These are phyloP conservation scores for Temnothorax curvispinosus DNA, from an alignment of 1,140 invertebrate genomes.

Conservation along the genomic window DNA sequence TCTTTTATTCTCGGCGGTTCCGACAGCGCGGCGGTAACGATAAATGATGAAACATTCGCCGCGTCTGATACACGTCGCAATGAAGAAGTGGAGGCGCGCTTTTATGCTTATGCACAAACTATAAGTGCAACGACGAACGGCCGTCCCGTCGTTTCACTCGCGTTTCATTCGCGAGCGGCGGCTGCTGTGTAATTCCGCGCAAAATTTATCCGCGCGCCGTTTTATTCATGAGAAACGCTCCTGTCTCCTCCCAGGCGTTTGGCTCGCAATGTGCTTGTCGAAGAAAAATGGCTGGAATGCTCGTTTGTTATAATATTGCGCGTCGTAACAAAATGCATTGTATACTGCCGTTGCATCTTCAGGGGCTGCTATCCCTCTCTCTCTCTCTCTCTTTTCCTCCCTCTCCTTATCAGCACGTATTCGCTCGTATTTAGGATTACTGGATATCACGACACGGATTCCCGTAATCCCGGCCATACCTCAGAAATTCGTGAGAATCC, in stretches of 20 bases:
- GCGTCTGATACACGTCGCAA: neutral
- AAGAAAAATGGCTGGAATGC: conserved; percentile 18
- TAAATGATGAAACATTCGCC: conserved; percentile 30
- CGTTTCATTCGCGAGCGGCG: neutral
- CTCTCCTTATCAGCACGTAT: neutral
- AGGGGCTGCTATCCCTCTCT: neutral
- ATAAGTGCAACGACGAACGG: neutral
- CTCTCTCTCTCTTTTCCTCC: neutral
- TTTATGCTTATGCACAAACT: conserved; percentile 21
- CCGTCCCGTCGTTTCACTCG: neutral
- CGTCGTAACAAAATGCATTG: neutral
- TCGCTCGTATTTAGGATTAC: conserved; percentile 20
- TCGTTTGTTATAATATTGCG: conserved; percentile 1
- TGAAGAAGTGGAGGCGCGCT: conserved; percentile 1
- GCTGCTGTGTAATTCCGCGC: neutral
- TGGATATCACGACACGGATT: conserved; percentile 61
- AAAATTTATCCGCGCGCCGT: neutral
- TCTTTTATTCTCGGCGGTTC: neutral
- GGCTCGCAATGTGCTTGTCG: neutral
- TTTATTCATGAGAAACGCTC: conserved; percentile 17
- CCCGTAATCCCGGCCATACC: conserved; percentile 63
- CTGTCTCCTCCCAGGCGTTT: neutral
- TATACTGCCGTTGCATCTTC: neutral
- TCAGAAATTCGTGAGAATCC: conserved; percentile 65
- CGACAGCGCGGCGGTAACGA: conserved; percentile 23